Percentiles rank a stretch among this genome's conserved stretches.
phyloP scores from a whole-genome alignment of 2,888 invertebrate species.

The Lydus trimaculatus region DNA sequence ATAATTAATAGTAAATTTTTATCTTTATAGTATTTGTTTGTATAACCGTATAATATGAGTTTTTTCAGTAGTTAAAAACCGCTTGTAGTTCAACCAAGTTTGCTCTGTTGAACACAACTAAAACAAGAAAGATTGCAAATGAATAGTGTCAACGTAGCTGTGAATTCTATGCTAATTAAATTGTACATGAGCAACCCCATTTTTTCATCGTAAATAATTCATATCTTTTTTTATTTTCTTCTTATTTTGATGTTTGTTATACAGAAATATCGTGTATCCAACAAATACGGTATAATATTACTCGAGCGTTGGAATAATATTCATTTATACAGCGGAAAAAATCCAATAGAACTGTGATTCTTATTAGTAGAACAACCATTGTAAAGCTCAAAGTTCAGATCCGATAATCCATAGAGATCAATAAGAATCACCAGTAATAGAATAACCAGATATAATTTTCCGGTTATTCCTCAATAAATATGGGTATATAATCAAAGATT shows the following conservation, averaged over 20 bases:
- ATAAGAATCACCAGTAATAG: not conserved
- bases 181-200: constrained; percentile 1
- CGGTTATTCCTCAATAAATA: too few relatives aligned
- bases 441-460: not conserved
- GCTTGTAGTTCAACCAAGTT: not conserved
- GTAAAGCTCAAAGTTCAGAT: not conserved
- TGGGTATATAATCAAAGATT: not conserved
- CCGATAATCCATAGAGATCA: not conserved
- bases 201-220: constrained; percentile 9
- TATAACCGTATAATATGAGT: too few relatives aligned
- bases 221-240: not conserved
- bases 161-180: constrained; percentile 10
- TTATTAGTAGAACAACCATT: not conserved
- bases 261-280: constrained; percentile 1
- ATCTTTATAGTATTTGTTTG: too few relatives aligned
- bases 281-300: not conserved
- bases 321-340: not conserved
- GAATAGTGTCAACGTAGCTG: not conserved
- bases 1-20: too few relatives aligned
- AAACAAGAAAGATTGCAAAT: constrained; percentile 3
- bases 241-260: not conserved
- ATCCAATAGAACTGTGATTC: not conserved
- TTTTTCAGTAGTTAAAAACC: too few relatives aligned
- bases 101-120: not conserved
- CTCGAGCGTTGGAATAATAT: not conserved